Evolutionary conservation across 1,140 invertebrate genomes (phyloP).

Genomic region (Hermetia illucens): DNA sequence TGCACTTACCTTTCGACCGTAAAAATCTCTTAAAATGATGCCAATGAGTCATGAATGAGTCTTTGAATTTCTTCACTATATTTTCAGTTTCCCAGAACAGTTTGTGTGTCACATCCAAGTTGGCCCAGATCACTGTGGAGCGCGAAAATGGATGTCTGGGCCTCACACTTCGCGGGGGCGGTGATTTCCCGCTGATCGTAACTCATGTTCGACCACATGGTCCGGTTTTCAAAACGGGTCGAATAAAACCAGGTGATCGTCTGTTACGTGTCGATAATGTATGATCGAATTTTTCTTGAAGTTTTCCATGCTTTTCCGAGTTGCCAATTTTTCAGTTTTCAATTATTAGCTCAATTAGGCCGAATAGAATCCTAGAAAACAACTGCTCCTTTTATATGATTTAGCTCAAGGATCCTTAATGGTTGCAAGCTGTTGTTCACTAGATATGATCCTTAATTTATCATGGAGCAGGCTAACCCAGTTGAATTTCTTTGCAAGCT

Average conservation of each 20-base stretch:
- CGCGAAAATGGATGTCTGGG: conserved; percentile 75
- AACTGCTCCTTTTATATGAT: no score
- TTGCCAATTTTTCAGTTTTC: no score
- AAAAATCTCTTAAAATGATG: no score
- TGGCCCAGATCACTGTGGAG: conserved; percentile 61
- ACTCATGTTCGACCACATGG: conserved; percentile 80
- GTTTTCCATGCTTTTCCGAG: no score
- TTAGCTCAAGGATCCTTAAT: no score
- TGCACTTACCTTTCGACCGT: background rate
- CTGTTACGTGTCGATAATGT: conserved; percentile 77
- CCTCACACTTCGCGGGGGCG: conserved; percentile 73
- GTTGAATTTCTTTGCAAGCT: no score
- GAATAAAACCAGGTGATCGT: conserved; percentile 79
- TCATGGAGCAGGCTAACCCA: no score
- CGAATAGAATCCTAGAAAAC: no score
- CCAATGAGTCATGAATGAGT: background rate
- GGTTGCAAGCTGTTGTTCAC: no score
- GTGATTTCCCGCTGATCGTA: conserved; percentile 64
- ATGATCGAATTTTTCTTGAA: conserved; percentile 3
- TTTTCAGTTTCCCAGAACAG: conserved; percentile 42
- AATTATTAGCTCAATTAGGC: no score
- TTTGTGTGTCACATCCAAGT: conserved; percentile 52
- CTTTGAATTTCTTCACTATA: background rate
- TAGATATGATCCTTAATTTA: no score
- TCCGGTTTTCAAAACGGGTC: conserved; percentile 63